Conservation (phyloP, 2,797 vertebrate species). For the Mycteria americana region DNA sequence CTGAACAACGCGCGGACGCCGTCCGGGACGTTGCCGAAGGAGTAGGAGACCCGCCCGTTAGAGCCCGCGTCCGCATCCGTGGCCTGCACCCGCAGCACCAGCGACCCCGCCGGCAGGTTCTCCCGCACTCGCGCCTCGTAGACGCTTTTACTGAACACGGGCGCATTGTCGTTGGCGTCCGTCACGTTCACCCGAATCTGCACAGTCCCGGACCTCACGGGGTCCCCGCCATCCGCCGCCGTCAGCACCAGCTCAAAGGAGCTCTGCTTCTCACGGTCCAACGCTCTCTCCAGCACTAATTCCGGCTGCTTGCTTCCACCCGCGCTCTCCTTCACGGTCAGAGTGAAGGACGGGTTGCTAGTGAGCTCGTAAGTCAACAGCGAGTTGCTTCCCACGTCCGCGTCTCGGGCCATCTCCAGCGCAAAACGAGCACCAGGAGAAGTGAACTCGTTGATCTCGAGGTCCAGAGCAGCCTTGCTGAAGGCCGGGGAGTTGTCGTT, state of each 20-base stretch:
- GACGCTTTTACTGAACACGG: slow-evolving; percentile 57
- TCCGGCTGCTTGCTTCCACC: slow-evolving; percentile 55
- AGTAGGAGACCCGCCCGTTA: slow-evolving; percentile 70
- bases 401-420: slow-evolving; percentile 70
- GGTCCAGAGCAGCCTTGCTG: neutral
- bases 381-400: slow-evolving; percentile 66
- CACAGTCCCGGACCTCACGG: slow-evolving; percentile 50
- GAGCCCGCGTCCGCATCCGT: slow-evolving; percentile 71
- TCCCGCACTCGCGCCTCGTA: slow-evolving; percentile 69
- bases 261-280: slow-evolving; percentile 67
- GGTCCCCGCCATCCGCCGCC: slow-evolving; percentile 66
- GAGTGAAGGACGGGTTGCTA: slow-evolving; percentile 44
- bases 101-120: slow-evolving; percentile 48
- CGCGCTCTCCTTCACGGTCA: slow-evolving; percentile 37
- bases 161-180: slow-evolving; percentile 69
- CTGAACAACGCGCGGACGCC: neutral
- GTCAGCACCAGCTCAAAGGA: slow-evolving; percentile 59
- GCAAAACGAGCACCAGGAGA: slow-evolving; percentile 55
- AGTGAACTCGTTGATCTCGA: slow-evolving; percentile 35
- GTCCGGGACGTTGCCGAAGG: slow-evolving; percentile 54
- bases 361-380: slow-evolving; percentile 67
- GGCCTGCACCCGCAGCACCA: slow-evolving; percentile 64
- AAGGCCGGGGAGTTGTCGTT: slow-evolving; percentile 77
- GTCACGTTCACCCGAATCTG: slow-evolving; percentile 47
- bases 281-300: slow-evolving; percentile 51